Conservation (phyloP, 1,140 invertebrate genomes). For the Drosophila leontia region DNA sequence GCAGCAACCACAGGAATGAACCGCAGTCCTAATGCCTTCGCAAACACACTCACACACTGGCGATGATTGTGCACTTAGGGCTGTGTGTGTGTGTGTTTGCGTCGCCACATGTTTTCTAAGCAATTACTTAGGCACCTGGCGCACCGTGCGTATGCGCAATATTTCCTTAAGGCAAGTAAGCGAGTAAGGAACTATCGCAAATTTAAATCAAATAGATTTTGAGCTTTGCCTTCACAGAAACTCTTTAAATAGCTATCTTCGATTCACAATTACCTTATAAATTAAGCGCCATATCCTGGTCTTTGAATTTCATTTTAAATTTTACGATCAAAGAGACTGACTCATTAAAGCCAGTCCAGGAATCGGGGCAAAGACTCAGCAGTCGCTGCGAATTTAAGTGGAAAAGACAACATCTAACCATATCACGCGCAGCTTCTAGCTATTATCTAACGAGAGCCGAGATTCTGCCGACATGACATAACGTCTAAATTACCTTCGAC, state of each 20-base stretch:
- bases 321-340: not conserved
- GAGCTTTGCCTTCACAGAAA: not conserved
- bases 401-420: slow-evolving; percentile 25
- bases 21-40: slow-evolving; percentile 77
- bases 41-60: slow-evolving; percentile 39
- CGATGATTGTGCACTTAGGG: slow-evolving; percentile 59
- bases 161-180: slow-evolving; percentile 17
- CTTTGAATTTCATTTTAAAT: slow-evolving; percentile 2
- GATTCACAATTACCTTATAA: not conserved
- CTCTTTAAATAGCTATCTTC: not conserved
- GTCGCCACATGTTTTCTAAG: slow-evolving; percentile 80
- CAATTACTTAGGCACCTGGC: slow-evolving; percentile 64
- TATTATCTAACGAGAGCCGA: slow-evolving; percentile 34
- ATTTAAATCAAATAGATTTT: slow-evolving; percentile 4
- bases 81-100: slow-evolving; percentile 35
- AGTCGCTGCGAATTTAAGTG: not conserved
- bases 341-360: not conserved
- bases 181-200: not conserved
- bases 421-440: slow-evolving; percentile 22
- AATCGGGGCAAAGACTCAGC: slow-evolving; percentile 1
- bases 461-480: slow-evolving; percentile 46
- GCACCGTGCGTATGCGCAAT: slow-evolving; percentile 64
- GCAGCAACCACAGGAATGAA: slow-evolving; percentile 60
- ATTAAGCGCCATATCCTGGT: not conserved
- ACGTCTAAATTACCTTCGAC: slow-evolving; percentile 26